Evolutionary conservation across 2,888 invertebrate genomes (phyloP).

Genomic region (Ligdia adustata): DNA sequence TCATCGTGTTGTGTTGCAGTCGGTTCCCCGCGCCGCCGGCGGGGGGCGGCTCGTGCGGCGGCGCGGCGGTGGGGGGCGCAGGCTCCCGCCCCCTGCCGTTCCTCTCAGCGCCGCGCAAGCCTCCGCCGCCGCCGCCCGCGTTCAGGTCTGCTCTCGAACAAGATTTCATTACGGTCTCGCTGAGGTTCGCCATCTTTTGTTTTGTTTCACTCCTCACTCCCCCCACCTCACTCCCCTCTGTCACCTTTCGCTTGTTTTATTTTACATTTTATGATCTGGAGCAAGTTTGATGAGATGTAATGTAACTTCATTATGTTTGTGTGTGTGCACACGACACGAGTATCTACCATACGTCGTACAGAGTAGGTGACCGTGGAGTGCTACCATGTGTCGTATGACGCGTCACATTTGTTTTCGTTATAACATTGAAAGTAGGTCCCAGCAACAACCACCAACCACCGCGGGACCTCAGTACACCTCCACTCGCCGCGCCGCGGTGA

Average conservation of each 20-base stretch:
- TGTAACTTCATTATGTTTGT: too few relatives aligned
- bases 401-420: too few relatives aligned
- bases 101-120: slow-evolving; percentile 81
- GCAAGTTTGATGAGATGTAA: too few relatives aligned
- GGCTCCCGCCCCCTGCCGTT: slow-evolving; percentile 60
- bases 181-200: slow-evolving; percentile 84
- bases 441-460: too few relatives aligned
- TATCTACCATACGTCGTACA: too few relatives aligned
- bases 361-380: too few relatives aligned
- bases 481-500: too few relatives aligned
- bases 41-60: slow-evolving; percentile 34
- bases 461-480: too few relatives aligned
- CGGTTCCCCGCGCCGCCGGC: slow-evolving; percentile 64
- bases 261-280: too few relatives aligned
- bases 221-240: neutral
- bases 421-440: too few relatives aligned
- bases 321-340: too few relatives aligned
- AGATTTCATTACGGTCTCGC: slow-evolving; percentile 89
- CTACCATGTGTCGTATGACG: too few relatives aligned
- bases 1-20: slow-evolving; percentile 40
- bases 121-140: slow-evolving; percentile 86
- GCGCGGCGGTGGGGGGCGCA: slow-evolving; percentile 53
- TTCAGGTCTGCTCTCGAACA: slow-evolving; percentile 87
- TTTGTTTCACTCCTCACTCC: slow-evolving; percentile 34
- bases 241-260: slow-evolving; percentile 3